Conservation (phyloP, 2,797 vertebrate species). For the Octomys mimax region DNA sequence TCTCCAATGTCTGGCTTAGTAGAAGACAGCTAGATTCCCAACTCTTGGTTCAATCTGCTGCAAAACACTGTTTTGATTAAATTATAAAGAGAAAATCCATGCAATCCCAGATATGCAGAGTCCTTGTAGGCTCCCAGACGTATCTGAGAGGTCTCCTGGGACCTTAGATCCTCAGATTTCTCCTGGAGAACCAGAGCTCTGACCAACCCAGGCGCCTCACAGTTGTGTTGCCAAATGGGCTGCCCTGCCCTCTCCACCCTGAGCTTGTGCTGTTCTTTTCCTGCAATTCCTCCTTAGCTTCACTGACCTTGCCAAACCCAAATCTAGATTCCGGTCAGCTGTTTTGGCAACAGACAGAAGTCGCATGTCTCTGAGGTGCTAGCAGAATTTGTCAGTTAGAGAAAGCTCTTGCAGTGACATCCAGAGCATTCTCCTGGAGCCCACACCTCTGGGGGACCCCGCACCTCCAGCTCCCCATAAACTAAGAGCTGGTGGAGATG, state of each 20-base stretch:
- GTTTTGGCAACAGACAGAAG: background rate
- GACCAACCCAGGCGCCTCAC: background rate
- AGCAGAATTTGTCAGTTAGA: background rate
- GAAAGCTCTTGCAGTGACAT: background rate
- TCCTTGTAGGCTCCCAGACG: no score
- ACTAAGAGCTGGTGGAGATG: background rate
- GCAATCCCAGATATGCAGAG: background rate
- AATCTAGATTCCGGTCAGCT: background rate
- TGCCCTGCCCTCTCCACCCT: background rate
- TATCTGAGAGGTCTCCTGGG: background rate
- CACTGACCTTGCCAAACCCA: background rate
- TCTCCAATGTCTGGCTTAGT: slow-evolving; percentile 18
- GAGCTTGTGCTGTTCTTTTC: background rate
- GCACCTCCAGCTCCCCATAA: background rate
- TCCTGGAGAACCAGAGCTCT: background rate
- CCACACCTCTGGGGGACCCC: background rate
- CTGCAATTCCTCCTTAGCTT: background rate
- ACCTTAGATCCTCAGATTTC: background rate
- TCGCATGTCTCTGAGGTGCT: background rate
- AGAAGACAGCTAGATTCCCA: slow-evolving; percentile 18
- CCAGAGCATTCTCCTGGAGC: background rate
- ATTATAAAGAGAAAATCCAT: slow-evolving; percentile 19
- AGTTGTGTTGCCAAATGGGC: background rate
- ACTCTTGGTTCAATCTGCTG: background rate
- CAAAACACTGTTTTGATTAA: background rate